Percentiles rank a stretch among this genome's conserved stretches.
These are phyloP conservation scores for Nycticorax nycticorax DNA, from an alignment of 2,113 vertebrate genomes.

Conservation along the genomic window DNA sequence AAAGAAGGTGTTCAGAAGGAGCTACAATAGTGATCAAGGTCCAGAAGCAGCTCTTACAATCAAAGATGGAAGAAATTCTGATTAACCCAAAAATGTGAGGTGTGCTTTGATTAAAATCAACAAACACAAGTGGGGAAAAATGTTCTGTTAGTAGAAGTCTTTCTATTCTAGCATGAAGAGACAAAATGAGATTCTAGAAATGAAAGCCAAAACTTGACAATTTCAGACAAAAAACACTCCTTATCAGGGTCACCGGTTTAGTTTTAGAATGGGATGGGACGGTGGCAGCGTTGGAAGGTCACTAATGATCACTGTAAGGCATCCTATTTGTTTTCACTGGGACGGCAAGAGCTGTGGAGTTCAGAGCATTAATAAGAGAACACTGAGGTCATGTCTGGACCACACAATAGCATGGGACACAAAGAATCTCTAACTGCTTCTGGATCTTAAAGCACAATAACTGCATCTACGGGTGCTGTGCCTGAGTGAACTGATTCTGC, in stretches of 20 bases:
- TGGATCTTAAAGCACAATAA: neutral
- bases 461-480: neutral
- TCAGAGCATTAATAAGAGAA: neutral
- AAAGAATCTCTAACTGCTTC: neutral
- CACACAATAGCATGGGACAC: neutral
- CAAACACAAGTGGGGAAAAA: neutral
- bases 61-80: neutral
- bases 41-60: neutral
- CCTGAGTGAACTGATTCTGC: neutral
- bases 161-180: neutral
- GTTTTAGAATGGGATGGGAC: neutral
- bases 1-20: neutral
- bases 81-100: neutral
- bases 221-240: neutral
- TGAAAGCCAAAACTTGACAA: neutral
- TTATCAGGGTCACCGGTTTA: neutral
- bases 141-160: neutral
- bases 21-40: neutral
- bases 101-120: neutral
- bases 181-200: neutral
- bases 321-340: neutral
- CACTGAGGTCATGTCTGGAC: neutral
- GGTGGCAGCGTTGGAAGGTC: neutral
- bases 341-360: neutral
- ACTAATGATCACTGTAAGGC: neutral